Percentiles rank a stretch among this genome's conserved stretches.
These are phyloP conservation scores for Phrynocephalus versicolor DNA, from an alignment of 2,113 vertebrate genomes.

Conservation along the genomic window DNA sequence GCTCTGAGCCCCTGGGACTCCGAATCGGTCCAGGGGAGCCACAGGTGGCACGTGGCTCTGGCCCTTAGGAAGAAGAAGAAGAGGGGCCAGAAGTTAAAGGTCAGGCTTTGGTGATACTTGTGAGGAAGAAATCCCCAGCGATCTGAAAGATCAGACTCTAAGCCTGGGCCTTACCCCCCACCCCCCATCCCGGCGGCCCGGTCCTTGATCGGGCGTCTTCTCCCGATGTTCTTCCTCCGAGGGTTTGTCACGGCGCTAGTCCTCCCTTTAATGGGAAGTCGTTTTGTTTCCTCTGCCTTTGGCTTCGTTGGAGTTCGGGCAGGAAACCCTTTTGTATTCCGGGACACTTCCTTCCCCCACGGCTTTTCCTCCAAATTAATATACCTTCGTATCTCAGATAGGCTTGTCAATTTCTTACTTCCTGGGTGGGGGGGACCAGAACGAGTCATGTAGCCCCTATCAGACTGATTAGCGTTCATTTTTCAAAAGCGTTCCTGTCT, in stretches of 20 bases:
- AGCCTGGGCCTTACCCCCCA: no score
- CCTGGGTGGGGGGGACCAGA: no score
- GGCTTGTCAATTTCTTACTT: no score
- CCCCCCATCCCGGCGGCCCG: accelerated
- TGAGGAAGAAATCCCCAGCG: neutral
- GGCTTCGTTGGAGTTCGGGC: neutral
- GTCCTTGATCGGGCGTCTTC: neutral
- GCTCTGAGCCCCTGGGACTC: no score
- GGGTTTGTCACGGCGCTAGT: neutral
- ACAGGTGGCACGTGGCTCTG: neutral
- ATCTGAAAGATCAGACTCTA: neutral
- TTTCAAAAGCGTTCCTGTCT: no score
- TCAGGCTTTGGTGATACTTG: neutral
- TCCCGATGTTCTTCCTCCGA: neutral
- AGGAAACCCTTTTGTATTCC: neutral
- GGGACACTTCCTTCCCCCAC: neutral
- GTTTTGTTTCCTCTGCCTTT: neutral
- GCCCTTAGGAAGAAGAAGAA: neutral
- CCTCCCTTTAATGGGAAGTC: neutral
- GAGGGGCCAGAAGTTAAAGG: no score
- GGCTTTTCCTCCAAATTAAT: neutral
- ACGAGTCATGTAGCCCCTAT: no score
- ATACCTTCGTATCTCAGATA: no score
- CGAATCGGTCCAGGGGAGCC: no score
- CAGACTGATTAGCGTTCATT: no score